Evolutionary conservation across 1,140 invertebrate species (phyloP).

Genomic region (Pentalonia nigronervosa): DNA sequence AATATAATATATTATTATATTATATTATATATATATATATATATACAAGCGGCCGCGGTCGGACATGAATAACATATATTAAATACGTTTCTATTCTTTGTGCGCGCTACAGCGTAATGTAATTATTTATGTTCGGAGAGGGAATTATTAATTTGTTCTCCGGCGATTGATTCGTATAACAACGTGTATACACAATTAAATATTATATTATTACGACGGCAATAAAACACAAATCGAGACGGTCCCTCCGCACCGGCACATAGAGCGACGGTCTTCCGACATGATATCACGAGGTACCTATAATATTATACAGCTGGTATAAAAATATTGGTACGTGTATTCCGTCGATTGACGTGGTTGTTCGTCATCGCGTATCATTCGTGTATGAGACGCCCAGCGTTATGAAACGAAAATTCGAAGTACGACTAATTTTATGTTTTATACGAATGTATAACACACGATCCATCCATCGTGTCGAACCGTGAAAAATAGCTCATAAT

Average conservation of each 20-base stretch:
- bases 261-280: neutral
- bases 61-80: neutral
- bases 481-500: neutral
- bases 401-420: neutral
- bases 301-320: neutral
- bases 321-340: neutral
- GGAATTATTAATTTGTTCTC: conserved; percentile 23
- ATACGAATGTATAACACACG: neutral
- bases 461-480: neutral
- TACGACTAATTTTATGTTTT: too few relatives aligned
- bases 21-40: neutral
- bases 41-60: neutral
- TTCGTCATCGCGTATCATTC: neutral
- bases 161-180: neutral
- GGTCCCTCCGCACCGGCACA: neutral
- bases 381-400: neutral
- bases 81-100: neutral
- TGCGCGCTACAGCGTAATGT: neutral
- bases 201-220: neutral
- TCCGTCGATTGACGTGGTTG: neutral
- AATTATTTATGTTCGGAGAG: neutral
- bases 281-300: neutral
- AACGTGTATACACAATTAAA: neutral
- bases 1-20: neutral
- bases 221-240: neutral